These are phyloP conservation scores for Drosophila ironensis DNA, from an alignment of 1,140 invertebrate species.

Conservation along the genomic window DNA sequence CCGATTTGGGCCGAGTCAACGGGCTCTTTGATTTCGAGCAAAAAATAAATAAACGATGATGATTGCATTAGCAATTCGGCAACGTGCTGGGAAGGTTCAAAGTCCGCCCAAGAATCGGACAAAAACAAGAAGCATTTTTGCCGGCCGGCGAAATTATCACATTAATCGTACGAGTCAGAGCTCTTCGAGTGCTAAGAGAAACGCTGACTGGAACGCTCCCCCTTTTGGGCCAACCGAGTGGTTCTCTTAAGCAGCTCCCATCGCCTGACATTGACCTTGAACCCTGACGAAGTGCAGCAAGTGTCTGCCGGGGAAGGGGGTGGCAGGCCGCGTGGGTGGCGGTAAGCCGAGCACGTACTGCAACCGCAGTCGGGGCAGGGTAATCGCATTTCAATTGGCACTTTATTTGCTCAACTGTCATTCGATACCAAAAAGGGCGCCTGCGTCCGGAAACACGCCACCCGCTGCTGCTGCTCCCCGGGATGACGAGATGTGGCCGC, in stretches of 20 bases:
- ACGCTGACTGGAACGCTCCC: neutral
- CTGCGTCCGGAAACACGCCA: constrained; percentile 37
- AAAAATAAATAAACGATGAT: constrained; percentile 31
- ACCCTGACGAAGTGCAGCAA: no score
- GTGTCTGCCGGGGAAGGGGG: no score
- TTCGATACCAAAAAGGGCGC: constrained; percentile 20
- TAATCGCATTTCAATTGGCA: constrained; percentile 15
- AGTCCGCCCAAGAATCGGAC: constrained; percentile 33
- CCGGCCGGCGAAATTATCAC: constrained; percentile 52
- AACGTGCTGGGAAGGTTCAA: constrained; percentile 36
- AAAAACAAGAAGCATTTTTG: constrained; percentile 14
- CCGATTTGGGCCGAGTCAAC: constrained; percentile 26
- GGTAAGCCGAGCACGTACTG: constrained; percentile 31
- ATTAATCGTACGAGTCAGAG: neutral
- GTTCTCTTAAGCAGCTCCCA: constrained; percentile 11
- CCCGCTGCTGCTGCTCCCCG: constrained; percentile 6
- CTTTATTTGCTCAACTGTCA: constrained; percentile 13
- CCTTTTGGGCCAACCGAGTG: neutral
- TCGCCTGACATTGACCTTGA: constrained; percentile 47
- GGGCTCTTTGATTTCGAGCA: constrained; percentile 6
- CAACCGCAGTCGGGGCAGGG: constrained; percentile 6
- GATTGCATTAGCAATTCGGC: constrained; percentile 47
- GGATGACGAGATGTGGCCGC: constrained; percentile 19
- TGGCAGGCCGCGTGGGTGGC: neutral
- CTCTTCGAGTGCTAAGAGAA: constrained; percentile 4